Percentiles rank a stretch among this genome's conserved stretches.
Evolutionary conservation across 2,113 vertebrate genomes (phyloP).

Genomic region (Cyprinus carpio): DNA sequence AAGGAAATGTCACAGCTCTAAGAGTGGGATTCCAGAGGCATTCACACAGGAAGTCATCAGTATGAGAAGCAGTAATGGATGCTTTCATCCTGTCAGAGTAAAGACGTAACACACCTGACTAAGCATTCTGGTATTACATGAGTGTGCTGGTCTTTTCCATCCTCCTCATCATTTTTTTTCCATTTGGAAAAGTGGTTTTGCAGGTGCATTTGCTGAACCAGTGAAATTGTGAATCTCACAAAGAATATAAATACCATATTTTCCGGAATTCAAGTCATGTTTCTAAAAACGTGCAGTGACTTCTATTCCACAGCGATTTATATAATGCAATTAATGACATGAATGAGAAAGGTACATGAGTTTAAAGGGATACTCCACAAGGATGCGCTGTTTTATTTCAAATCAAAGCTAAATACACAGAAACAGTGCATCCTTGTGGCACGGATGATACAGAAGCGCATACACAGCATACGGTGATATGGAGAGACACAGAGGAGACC

Average conservation of each 20-base stretch:
- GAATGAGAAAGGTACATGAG: too few species aligned
- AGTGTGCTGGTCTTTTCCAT: neutral
- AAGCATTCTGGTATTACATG: neutral
- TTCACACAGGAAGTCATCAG: neutral
- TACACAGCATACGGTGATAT: too few species aligned
- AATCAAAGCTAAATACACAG: too few species aligned
- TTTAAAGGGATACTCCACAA: too few species aligned
- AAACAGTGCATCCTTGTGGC: too few species aligned
- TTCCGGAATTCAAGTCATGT: too few species aligned
- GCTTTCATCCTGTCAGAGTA: neutral
- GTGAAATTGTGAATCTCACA: neutral
- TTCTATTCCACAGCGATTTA: too few species aligned
- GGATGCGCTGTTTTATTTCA: too few species aligned
- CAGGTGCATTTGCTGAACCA: neutral
- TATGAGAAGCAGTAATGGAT: neutral
- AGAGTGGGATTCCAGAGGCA: neutral
- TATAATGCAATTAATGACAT: too few species aligned
- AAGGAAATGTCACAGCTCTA: neutral
- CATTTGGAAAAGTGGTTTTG: neutral
- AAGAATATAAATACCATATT: neutral
- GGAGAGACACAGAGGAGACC: too few species aligned
- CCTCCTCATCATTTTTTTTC: neutral
- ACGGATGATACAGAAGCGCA: too few species aligned
- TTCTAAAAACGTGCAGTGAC: too few species aligned
- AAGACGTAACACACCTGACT: neutral